A percentile compares a stretch with the other conserved stretches of the same genome.
Conservation (phyloP, 2,888 invertebrate species). For the Nymphalis c-album region DNA sequence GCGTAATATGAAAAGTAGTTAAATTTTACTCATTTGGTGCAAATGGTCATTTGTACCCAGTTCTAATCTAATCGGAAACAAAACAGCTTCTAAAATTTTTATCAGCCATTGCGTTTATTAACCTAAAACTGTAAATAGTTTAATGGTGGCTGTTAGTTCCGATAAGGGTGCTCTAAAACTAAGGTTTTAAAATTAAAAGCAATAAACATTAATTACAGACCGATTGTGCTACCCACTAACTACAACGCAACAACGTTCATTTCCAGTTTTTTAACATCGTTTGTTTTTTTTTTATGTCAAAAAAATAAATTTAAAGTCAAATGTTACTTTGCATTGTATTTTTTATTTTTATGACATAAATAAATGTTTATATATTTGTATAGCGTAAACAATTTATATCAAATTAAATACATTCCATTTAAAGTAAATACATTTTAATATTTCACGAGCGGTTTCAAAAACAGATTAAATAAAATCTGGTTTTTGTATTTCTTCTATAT, state of each 20-base stretch:
- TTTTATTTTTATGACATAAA: no score
- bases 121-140: conserved; percentile 49
- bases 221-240: conserved; percentile 16
- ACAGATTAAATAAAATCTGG: no score
- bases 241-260: neutral
- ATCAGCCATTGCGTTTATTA: conserved; percentile 45
- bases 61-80: conserved; percentile 48
- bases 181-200: conserved; percentile 43
- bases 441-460: no score
- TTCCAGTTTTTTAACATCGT: neutral
- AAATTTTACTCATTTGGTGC: neutral
- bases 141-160: conserved; percentile 46
- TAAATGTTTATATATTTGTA: no score
- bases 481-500: no score
- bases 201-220: conserved; percentile 41
- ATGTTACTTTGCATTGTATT: neutral
- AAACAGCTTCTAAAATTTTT: conserved; percentile 44
- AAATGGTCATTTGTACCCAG: conserved; percentile 19
- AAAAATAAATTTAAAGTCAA: neutral
- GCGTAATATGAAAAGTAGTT: neutral
- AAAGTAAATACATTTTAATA: no score
- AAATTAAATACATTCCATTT: no score
- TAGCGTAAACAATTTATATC: no score
- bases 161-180: conserved; percentile 46
- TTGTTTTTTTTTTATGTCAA: neutral